A percentile compares a stretch with the other conserved stretches of the same genome.
Conservation (phyloP, 1,140 invertebrate species). For the Pseudomyrmex cubaensis region DNA sequence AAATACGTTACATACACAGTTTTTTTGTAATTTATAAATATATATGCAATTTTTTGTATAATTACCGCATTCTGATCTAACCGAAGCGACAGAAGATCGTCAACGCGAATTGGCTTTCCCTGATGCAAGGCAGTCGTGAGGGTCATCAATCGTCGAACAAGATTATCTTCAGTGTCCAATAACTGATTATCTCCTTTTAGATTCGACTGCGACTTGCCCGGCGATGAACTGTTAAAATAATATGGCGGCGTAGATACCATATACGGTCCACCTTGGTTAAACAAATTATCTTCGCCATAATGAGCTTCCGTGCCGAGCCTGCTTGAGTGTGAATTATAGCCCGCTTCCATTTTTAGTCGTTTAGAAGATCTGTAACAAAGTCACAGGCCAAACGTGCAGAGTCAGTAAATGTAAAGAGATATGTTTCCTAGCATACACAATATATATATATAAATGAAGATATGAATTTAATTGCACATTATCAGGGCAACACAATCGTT, state of each 20-base stretch:
- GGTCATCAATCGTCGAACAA: constrained; percentile 81
- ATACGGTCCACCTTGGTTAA: constrained; percentile 81
- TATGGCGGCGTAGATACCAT: constrained; percentile 80
- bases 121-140: constrained; percentile 84
- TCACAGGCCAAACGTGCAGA: neutral
- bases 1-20: no score
- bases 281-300: constrained; percentile 82
- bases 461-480: neutral
- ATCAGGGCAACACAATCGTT: no score
- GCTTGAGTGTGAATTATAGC: constrained; percentile 83
- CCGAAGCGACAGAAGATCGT: constrained; percentile 84
- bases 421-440: neutral
- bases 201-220: constrained; percentile 75
- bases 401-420: neutral
- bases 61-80: constrained; percentile 82
- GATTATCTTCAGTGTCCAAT: constrained; percentile 79
- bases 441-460: constrained; percentile 16
- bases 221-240: constrained; percentile 80
- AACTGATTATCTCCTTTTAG: constrained; percentile 78
- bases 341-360: constrained; percentile 87
- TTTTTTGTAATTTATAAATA: no score
- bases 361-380: constrained; percentile 87
- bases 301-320: constrained; percentile 80
- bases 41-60: neutral
- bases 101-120: constrained; percentile 84